Evolutionary conservation across 2,797 vertebrate genomes (phyloP).

Genomic region (Vespertilio murinus): DNA sequence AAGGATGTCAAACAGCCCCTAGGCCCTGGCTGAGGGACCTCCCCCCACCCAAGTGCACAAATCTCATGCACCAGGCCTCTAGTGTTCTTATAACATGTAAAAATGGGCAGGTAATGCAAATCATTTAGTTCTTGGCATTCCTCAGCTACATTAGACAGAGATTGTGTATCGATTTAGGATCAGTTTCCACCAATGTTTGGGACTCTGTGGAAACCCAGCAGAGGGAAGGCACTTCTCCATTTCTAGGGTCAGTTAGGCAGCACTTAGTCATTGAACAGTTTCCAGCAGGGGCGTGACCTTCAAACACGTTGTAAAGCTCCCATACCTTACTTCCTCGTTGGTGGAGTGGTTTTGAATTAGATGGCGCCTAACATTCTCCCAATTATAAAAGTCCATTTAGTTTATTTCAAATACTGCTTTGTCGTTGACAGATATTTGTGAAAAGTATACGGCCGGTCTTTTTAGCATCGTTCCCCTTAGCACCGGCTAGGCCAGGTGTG

Average conservation of each 20-base stretch:
- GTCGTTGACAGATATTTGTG: background rate
- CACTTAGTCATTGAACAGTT: background rate
- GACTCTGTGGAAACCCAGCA: background rate
- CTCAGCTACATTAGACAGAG: background rate
- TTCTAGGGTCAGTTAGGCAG: background rate
- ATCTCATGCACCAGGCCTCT: no score
- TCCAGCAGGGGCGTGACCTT: background rate
- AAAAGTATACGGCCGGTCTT: background rate
- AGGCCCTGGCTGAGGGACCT: no score
- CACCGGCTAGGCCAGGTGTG: fast-evolving
- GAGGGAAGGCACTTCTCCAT: background rate
- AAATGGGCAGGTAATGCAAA: background rate
- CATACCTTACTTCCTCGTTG: background rate
- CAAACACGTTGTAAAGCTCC: background rate
- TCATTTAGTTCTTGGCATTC: background rate
- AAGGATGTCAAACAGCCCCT: no score
- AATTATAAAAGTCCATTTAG: background rate
- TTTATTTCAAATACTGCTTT: slow-evolving; percentile 3
- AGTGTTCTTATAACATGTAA: background rate
- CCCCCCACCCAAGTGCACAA: no score
- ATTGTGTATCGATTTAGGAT: background rate
- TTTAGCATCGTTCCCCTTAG: background rate
- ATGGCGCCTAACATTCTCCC: background rate
- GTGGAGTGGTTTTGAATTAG: background rate
- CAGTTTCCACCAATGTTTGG: background rate